phyloP scores from a whole-genome alignment of 2,888 invertebrate species.

The Eumerus sabulonum region DNA sequence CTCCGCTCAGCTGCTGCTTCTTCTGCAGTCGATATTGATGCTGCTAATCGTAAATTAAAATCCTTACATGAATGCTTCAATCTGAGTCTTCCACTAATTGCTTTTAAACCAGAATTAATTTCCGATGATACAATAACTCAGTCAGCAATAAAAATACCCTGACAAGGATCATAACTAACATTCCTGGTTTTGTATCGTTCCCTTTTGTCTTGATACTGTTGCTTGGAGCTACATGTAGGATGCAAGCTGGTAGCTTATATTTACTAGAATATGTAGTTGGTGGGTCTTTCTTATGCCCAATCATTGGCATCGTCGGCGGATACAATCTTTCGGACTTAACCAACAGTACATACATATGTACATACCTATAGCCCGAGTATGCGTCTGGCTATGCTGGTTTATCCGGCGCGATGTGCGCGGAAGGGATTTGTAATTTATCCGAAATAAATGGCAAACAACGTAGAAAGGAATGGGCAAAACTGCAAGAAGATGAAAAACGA shows the following conservation, averaged over 20 bases:
- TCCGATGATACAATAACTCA: constrained; percentile 56
- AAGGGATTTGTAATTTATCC: constrained; percentile 57
- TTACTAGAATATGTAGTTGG: neutral
- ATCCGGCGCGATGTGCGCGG: neutral
- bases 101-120: constrained; percentile 59
- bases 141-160: constrained; percentile 54
- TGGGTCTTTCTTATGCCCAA: neutral
- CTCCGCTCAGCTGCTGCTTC: no score
- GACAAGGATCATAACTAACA: constrained; percentile 60
- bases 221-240: neutral
- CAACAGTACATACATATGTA: no score
- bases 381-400: no score
- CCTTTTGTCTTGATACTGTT: neutral
- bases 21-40: no score
- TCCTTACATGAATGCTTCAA: constrained; percentile 43
- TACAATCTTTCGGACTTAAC: constrained; percentile 25
- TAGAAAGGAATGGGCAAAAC: constrained; percentile 44
- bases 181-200: constrained; percentile 32
- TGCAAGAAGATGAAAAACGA: neutral
- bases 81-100: constrained; percentile 46
- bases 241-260: no score
- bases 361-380: neutral
- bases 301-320: constrained; percentile 19
- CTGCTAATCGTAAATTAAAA: constrained; percentile 42
- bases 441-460: constrained; percentile 61